Percentiles rank a stretch among this genome's conserved stretches.
phyloP scores from a whole-genome alignment of 2,113 vertebrate species.

The Caranx ignobilis region DNA sequence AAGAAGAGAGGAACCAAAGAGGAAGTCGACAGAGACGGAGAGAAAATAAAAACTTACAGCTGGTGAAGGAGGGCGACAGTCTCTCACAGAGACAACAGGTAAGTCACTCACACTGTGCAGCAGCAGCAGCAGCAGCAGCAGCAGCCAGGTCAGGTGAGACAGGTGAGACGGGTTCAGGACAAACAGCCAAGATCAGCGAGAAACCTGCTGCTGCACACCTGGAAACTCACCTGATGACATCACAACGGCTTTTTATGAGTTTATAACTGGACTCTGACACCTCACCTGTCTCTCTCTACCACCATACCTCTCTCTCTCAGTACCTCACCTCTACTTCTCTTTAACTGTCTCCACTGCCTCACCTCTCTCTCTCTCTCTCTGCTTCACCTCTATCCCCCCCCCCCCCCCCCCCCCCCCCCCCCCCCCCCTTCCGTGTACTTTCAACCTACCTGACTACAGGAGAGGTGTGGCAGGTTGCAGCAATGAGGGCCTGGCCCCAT shows the following conservation, averaged over 20 bases:
- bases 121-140: not conserved
- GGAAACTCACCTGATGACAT: slow-evolving; percentile 53
- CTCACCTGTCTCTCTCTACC: slow-evolving; percentile 9
- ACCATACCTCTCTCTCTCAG: not conserved
- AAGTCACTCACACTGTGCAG: not conserved
- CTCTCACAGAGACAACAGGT: not conserved
- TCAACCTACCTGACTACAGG: not conserved
- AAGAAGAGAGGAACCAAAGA: not conserved
- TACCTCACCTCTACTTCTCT: not conserved
- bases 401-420: not conserved
- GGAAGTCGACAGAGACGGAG: not conserved
- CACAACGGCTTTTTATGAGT: slow-evolving; percentile 14
- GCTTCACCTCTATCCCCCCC: not conserved
- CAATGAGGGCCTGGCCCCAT: slow-evolving; percentile 42
- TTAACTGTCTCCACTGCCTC: not conserved
- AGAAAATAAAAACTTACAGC: slow-evolving; percentile 44
- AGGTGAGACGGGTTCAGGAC: slow-evolving; percentile 23
- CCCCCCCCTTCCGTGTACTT: not conserved
- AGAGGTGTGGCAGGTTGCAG: slow-evolving; percentile 57
- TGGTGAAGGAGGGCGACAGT: not conserved
- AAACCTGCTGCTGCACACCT: slow-evolving; percentile 17
- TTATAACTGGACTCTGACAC: slow-evolving; percentile 61
- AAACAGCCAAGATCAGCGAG: not conserved
- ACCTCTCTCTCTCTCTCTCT: not conserved
- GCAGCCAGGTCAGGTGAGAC: slow-evolving; percentile 19